These are phyloP conservation scores for Saimiri boliviensis DNA, from an alignment of 2,113 vertebrate species.

Conservation along the genomic window DNA sequence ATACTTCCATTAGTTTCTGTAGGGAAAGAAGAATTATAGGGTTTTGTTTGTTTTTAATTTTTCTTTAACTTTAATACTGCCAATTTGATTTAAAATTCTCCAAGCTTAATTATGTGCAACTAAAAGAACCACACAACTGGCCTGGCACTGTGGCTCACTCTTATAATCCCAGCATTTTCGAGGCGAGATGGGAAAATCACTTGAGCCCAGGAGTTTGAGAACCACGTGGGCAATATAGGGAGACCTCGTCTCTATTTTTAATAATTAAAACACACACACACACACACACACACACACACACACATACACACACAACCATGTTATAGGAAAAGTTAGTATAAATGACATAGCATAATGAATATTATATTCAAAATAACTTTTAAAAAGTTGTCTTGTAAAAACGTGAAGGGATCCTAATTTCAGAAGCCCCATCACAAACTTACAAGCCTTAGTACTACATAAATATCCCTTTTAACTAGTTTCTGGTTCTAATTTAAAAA, in stretches of 20 bases:
- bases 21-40: background rate
- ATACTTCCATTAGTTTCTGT: background rate
- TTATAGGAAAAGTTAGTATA: constrained; percentile 26
- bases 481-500: background rate
- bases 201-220: no score
- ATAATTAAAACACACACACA: no score
- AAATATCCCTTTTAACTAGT: background rate
- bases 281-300: background rate
- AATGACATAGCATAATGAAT: background rate
- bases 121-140: background rate
- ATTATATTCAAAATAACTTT: background rate
- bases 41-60: background rate
- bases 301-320: background rate
- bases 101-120: background rate
- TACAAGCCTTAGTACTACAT: background rate
- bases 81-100: constrained; percentile 15
- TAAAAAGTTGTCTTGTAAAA: background rate
- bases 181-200: no score
- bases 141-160: no score
- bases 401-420: background rate
- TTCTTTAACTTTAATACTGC: background rate
- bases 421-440: background rate
- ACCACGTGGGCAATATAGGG: no score
- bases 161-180: no score
- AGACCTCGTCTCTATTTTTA: no score